Base-by-base conservation (phyloP, 2,797 vertebrate genomes). In the Poeciliopsis gracilis region DNA sequence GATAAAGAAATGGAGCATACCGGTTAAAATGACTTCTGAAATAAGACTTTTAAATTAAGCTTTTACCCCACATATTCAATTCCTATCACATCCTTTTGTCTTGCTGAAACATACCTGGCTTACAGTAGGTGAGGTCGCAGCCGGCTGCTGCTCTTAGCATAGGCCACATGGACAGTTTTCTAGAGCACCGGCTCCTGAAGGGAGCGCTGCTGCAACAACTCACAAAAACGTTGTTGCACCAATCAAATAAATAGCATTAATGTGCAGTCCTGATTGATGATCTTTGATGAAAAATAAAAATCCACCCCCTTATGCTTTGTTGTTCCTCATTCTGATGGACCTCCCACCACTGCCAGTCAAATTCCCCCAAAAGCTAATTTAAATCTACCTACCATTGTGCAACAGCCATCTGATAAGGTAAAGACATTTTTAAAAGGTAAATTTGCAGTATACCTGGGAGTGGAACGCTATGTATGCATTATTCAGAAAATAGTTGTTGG, bases 21-120 rank as follows among this genome's bases (percentile, higher is more conserved):
- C 59, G 59, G 80, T 87, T 84, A 49, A 88, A 89, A 88, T 88
- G 76, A 82, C 81, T 63, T 72, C 86, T 77, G 78, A 89, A 87
- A 83, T 78, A 25, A 77, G 78, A 80, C 79, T 86, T 90, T 85
- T 73, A 43, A 77, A 87, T 77, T 76, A 81, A 82, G 73, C 82
- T 84, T 77, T 80, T 67, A 87, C 81, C 82, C 66, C 81, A 81
- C 77, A 72, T 89, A 49, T 87, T 75, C 69, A 87, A 90, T 84
- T 87, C 71, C 88, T 73, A 71, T 86, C 84, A 63, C 63, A 87
- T 89, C 72, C 46, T 30, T n/a, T 77, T 83, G 38, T 81, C 73
- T 66, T 23, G 63, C 80, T 53, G 79, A 73, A 71, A 16, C 76
- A 86, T 43, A 82, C 86, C 79, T 82, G 81, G 82, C 66, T 87